Conservation (phyloP, 2,113 vertebrate species). For the Emydocephalus ijimae region DNA sequence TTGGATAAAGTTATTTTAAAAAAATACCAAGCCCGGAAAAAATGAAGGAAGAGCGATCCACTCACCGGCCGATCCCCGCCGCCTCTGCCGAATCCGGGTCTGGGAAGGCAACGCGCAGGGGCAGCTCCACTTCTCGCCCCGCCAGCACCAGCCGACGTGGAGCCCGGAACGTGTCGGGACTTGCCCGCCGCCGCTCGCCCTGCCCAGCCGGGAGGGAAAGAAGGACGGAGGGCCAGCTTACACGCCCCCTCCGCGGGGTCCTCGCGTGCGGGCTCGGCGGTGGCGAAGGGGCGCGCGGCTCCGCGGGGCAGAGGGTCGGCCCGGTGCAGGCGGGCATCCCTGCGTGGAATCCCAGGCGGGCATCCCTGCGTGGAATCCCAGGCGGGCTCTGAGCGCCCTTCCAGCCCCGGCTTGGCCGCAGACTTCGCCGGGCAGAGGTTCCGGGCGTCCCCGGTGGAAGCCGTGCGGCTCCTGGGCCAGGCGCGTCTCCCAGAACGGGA, state of each 20-base stretch:
- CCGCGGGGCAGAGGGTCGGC: background rate
- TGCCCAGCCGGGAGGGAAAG: background rate
- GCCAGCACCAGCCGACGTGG: background rate
- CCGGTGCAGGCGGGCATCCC: background rate
- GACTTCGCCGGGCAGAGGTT: rapidly evolving
- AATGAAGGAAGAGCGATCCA: background rate
- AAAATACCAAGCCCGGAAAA: background rate
- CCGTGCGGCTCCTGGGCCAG: no score
- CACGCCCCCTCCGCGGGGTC: background rate
- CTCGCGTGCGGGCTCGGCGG: background rate
- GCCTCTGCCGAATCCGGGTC: background rate
- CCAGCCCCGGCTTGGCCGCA: no score
- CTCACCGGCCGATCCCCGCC: background rate
- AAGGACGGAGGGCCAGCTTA: background rate
- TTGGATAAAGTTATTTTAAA: no score
- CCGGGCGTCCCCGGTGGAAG: background rate
- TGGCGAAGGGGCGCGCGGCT: background rate
- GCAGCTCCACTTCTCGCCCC: background rate
- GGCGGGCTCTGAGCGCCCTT: background rate
- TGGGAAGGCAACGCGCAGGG: background rate
- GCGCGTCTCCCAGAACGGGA: background rate
- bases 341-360: background rate
- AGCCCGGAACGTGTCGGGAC: background rate
- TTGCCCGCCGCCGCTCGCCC: background rate
- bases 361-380: background rate